Conservation (phyloP, 2,797 vertebrate genomes). For the Dryobates pubescens region DNA sequence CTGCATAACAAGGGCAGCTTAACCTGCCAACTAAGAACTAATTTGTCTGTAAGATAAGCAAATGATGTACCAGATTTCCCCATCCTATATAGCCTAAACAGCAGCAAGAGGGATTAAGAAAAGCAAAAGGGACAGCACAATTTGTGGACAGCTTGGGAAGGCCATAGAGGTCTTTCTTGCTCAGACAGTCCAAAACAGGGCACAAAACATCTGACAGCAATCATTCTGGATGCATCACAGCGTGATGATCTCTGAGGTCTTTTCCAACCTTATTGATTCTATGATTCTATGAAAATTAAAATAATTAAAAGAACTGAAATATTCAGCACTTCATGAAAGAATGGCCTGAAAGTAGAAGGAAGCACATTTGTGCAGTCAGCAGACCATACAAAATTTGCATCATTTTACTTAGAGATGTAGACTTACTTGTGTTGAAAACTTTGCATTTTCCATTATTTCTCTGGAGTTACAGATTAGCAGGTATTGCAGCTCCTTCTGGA, state of each 20-base stretch:
- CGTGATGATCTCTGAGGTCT: too few relatives aligned
- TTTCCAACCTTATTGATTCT: too few relatives aligned
- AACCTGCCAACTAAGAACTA: not conserved
- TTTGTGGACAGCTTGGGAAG: not conserved
- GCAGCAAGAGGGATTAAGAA: not conserved
- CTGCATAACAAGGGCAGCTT: not conserved
- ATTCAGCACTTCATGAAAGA: not conserved
- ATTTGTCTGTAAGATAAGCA: not conserved
- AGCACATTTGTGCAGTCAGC: not conserved
- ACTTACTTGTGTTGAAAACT: not conserved
- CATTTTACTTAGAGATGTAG: not conserved
- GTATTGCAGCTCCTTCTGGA: not conserved
- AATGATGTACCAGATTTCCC: not conserved
- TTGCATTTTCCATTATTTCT: not conserved
- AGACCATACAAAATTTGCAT: not conserved
- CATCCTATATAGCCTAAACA: not conserved
- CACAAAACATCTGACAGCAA: not conserved
- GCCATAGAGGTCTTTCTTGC: not conserved
- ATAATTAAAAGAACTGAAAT: not conserved
- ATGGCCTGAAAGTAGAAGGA: not conserved
- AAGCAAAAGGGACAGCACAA: not conserved
- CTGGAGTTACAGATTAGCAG: not conserved
- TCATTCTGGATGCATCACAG: not conserved
- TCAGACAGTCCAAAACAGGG: not conserved
- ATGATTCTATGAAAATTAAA: not conserved